phyloP scores from a whole-genome alignment of 2,888 invertebrate genomes.

The Sinelater perroti region DNA sequence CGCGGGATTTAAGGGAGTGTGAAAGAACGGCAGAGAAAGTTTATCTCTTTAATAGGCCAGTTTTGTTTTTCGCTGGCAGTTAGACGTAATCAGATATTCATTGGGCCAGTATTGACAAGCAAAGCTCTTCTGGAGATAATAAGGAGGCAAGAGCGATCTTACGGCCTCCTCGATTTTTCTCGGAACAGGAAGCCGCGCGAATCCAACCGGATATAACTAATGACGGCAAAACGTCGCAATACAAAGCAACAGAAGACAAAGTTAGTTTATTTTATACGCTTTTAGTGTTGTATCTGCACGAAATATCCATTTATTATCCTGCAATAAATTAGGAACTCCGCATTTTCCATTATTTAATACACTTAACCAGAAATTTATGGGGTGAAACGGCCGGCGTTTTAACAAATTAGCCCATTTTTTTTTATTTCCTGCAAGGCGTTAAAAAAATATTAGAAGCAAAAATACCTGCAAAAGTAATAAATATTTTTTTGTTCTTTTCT shows the following conservation, averaged over 20 bases:
- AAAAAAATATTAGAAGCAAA: too few relatives aligned
- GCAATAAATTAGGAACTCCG: conserved; percentile 44
- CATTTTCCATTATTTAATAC: conserved; percentile 34
- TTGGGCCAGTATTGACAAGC: conserved; percentile 22
- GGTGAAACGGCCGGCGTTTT: conserved; percentile 14
- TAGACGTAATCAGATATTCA: too few relatives aligned
- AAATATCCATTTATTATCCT: conserved; percentile 46
- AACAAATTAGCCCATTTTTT: conserved; percentile 14
- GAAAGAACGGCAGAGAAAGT: conserved; percentile 19
- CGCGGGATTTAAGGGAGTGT: conserved; percentile 21
- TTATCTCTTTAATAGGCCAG: conserved; percentile 9
- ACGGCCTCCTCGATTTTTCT: conserved; percentile 44
- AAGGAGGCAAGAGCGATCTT: conserved; percentile 41
- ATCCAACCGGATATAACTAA: conserved; percentile 55
- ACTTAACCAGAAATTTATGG: conserved; percentile 26
- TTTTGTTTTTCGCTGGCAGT: conserved; percentile 13
- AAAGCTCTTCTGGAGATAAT: conserved; percentile 29
- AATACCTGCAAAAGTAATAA: too few relatives aligned
- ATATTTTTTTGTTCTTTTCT: too few relatives aligned
- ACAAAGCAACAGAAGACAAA: conserved; percentile 50
- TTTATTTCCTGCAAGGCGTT: too few relatives aligned
- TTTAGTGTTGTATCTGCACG: conserved; percentile 47
- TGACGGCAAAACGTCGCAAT: conserved; percentile 53
- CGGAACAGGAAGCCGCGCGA: conserved; percentile 50
- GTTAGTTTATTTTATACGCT: conserved; percentile 51